These are phyloP conservation scores for Anolis carolinensis DNA, from an alignment of 2,113 vertebrate species.

Conservation along the genomic window DNA sequence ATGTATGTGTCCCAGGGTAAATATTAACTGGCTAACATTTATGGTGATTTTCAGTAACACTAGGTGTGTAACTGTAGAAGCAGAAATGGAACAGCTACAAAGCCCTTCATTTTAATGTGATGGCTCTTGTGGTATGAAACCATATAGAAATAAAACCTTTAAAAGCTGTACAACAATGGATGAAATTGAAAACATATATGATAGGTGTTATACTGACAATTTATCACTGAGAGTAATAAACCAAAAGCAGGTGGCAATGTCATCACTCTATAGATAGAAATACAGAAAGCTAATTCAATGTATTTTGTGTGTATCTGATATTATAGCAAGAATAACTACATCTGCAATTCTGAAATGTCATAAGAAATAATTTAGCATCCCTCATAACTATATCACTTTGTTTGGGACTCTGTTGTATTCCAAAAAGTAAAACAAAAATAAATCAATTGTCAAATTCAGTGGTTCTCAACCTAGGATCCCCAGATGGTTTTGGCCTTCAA, in stretches of 20 bases:
- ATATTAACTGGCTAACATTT: constrained; percentile 29
- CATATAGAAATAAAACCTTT: constrained; percentile 10
- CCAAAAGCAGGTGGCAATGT: constrained; percentile 22
- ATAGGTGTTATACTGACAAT: constrained; percentile 10
- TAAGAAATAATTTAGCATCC: constrained; percentile 2
- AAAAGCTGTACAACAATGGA: constrained; percentile 11
- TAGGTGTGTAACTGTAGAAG: constrained; percentile 26
- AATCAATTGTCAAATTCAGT: background rate
- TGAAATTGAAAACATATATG: constrained; percentile 24
- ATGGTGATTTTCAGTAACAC: constrained; percentile 18
- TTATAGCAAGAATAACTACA: constrained; percentile 4
- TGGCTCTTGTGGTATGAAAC: background rate
- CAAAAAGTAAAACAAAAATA: background rate
- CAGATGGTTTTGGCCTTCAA: too few species aligned
- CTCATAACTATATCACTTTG: background rate
- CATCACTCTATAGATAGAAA: constrained; percentile 13
- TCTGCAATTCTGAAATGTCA: background rate
- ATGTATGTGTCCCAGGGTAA: constrained; percentile 19
- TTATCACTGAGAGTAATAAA: constrained; percentile 14
- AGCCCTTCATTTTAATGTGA: background rate
- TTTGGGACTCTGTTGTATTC: background rate
- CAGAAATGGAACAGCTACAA: constrained; percentile 13
- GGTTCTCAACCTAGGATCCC: too few species aligned
- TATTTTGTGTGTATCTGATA: constrained; percentile 6
- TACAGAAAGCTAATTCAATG: constrained; percentile 11